Percentiles rank a stretch among this genome's conserved stretches.
Conservation (phyloP, 2,797 vertebrate species). For the Scleropages formosus region DNA sequence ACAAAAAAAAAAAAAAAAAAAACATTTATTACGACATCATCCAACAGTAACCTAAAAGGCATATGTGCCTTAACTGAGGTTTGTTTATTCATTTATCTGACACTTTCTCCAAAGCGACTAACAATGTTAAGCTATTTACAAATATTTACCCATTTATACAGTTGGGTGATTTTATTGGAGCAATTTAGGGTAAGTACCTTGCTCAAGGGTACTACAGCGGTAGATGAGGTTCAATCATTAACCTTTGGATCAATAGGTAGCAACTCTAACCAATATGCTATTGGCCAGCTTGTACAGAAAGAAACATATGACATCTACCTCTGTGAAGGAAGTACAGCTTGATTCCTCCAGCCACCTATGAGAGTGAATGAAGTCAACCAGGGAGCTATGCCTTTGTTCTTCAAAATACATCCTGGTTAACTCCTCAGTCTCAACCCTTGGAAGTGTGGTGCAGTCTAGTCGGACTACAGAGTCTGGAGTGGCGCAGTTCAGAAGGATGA, state of each 20-base stretch:
- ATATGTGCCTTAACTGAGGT: background rate
- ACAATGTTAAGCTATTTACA: too few species aligned
- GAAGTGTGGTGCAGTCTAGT: conserved; percentile 60
- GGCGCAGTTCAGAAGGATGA: conserved; percentile 81
- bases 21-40: conserved; percentile 15
- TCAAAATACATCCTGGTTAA: conserved; percentile 73
- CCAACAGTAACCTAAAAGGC: too few species aligned
- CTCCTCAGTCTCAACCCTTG: conserved; percentile 52
- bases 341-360: conserved; percentile 47
- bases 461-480: conserved; percentile 89
- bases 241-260: too few species aligned
- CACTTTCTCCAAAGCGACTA: too few species aligned
- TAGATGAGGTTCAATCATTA: too few species aligned
- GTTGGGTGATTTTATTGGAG: too few species aligned
- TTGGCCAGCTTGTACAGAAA: too few species aligned
- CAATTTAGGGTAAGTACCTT: too few species aligned
- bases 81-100: too few species aligned
- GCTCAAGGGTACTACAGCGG: too few species aligned
- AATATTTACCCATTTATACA: too few species aligned
- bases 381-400: conserved; percentile 76
- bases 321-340: conserved; percentile 67
- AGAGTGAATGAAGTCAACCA: conserved; percentile 76
- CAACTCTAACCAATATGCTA: too few species aligned
- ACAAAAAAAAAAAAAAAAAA: conserved; percentile 24
- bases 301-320: conserved; percentile 67